phyloP scores from a whole-genome alignment of 1,140 invertebrate genomes.

The Papilio machaon region DNA sequence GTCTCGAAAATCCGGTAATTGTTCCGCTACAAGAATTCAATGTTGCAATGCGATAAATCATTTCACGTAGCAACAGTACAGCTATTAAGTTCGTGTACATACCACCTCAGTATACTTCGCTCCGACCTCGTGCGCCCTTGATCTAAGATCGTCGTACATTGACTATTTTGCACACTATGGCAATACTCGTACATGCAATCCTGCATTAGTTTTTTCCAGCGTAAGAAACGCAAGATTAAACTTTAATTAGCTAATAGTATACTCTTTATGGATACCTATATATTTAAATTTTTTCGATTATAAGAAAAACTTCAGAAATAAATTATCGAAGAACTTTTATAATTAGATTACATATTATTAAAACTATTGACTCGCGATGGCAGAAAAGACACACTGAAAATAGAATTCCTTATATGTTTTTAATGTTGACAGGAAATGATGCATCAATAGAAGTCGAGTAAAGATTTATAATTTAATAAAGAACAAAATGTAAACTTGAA shows the following conservation, averaged over 20 bases:
- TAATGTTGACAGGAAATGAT: background rate
- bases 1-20: constrained; percentile 38
- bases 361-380: background rate
- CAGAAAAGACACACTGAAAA: background rate
- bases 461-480: background rate
- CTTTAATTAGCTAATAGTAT: constrained; percentile 7
- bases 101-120: constrained; percentile 24
- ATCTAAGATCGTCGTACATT: constrained; percentile 24
- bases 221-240: background rate
- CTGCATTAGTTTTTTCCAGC: constrained; percentile 12
- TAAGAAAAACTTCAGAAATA: background rate
- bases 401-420: background rate
- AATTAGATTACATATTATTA: background rate
- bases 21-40: constrained; percentile 30
- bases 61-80: constrained; percentile 30
- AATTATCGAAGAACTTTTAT: background rate
- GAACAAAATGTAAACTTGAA: background rate
- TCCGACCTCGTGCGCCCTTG: constrained; percentile 23
- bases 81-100: constrained; percentile 33
- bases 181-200: background rate
- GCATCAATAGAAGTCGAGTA: background rate
- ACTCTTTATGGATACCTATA: background rate
- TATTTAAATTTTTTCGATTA: background rate
- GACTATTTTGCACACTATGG: background rate
- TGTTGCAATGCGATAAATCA: constrained; percentile 37